Evolutionary conservation across 2,113 vertebrate species (phyloP), one percentile per base, ranked within the genome.

Genomic region (Melanerpes aurifrons): DNA sequence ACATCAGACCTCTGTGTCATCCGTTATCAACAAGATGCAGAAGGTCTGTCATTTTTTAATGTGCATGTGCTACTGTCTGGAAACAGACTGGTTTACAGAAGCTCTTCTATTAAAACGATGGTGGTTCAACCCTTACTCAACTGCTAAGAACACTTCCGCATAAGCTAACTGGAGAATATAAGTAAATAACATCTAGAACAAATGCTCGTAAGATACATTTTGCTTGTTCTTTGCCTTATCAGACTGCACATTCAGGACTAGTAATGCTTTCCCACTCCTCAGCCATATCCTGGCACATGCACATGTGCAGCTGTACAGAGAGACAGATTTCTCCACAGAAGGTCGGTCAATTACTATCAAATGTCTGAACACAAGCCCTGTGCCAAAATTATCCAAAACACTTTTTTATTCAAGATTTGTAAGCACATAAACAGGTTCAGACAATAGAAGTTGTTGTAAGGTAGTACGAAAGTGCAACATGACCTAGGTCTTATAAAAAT

Each of bases 281-380:
- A 48, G 0, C 40, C 19, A 32, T 20, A 45, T 26, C 54, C 67
- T 76, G 75, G 53, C 20, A 10, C 37, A 48, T 5, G 35, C 15
- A 8, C 43, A 43, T 6, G 57, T 71, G 82, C 94, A 95, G 93
- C 94, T 96, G 93, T 86, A 79, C 62, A 57, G 28, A 1, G 19
- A 75, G 83, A 37, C 93, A 71, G 31, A 68, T 61, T 88, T 80
- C 90, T 92, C 79, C 37, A 64, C 79, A 86, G 54, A 87, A 81
- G 48, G 86, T 93, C 92, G 76, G 88, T 94, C 88, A 93, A 68
- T 86, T 70, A 74, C 58, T 74, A 64, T 82, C 93, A 79, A 93
- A 89, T 66, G 59, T 67, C 86, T 90, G 89, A 94, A 72, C 54
- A 63, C 31, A 40, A 93, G 50, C 20, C 56, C 54, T 31, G 24